Conservation (phyloP, 2,113 vertebrate genomes). For the Phalacrocorax carbo region DNA sequence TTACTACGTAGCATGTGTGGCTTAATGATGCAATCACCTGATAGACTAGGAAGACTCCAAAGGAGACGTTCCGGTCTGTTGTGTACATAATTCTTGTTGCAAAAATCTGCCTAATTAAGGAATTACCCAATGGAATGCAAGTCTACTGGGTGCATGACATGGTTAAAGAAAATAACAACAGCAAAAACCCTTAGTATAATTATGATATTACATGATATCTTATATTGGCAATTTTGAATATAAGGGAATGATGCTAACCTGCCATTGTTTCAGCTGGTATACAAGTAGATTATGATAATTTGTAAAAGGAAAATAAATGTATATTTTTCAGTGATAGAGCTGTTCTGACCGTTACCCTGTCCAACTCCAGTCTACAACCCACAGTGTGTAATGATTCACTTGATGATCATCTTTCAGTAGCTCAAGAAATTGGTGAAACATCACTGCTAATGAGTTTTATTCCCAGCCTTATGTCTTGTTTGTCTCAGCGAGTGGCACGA, state of each 20-base stretch:
- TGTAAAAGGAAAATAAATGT: background rate
- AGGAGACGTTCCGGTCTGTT: slow-evolving; percentile 79
- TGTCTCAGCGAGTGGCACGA: background rate
- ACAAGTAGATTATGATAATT: background rate
- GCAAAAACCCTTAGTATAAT: slow-evolving; percentile 50
- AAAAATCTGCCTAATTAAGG: slow-evolving; percentile 79
- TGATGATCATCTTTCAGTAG: background rate
- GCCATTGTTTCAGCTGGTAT: slow-evolving; percentile 4
- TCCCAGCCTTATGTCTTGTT: background rate
- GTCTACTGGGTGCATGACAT: slow-evolving; percentile 62
- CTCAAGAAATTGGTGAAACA: background rate
- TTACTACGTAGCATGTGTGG: slow-evolving; percentile 77
- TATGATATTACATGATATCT: slow-evolving; percentile 54
- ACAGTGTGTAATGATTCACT: background rate
- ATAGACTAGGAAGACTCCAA: slow-evolving; percentile 75
- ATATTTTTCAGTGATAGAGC: background rate
- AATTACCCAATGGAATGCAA: slow-evolving; percentile 73
- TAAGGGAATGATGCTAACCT: background rate
- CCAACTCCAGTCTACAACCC: background rate
- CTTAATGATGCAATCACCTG: slow-evolving; percentile 82
- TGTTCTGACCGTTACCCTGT: background rate
- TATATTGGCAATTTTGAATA: slow-evolving; percentile 54
- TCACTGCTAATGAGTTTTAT: background rate
- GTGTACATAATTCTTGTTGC: slow-evolving; percentile 79
- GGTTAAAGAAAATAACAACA: slow-evolving; percentile 65